Base-by-base conservation (phyloP, 2,888 invertebrate genomes). In the Tiphia femorata region DNA sequence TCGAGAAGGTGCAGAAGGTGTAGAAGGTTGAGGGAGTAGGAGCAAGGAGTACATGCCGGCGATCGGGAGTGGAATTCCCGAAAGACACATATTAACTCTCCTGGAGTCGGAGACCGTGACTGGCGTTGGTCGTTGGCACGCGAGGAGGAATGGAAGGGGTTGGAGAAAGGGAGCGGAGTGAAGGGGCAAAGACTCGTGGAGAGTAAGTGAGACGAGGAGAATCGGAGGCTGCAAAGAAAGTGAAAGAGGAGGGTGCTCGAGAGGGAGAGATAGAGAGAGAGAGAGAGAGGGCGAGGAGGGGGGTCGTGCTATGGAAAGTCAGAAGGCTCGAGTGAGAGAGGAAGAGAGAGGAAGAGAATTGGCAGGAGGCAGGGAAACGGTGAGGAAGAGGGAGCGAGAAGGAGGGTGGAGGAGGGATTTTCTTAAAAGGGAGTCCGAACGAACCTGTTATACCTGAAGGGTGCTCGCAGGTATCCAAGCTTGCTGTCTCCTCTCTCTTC, bases 391-490 rank as follows among this genome's bases (percentile, higher is more conserved):
- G 19, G 33, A 27, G 44, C 47, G 46, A 50, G 8, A 37, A 57
- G 52, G 58, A 48, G 50, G 30, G 42, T 27, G 46, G 30, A 29
- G 41, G 23, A 30, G 49, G 41, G 38, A 20, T 67, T 72, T 47
- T 72, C 73, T 73, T 66, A 71, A 74, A 78, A 78, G 76, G 73
- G 73, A 75, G 71, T 66, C 68, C 62, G 62, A 58, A 49, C 74
- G 73, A 79, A 78, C 78, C 79, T 79, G 79, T 79, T 78, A 76
- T 79, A 76, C 73, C 76, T 77, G 76, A 72, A 73, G 62, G 70
- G 73, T 75, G 68, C 78, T 78, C 65, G 72, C 74, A 73, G 59
- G 60, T 61, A 56, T 60, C 59, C 58, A 47, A n/a, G n/a, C n/a
- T n/a, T n/a, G n/a, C n/a, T n/a, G n/a, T n/a, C n/a, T n/a, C n/a